Evolutionary conservation across 2,888 invertebrate species (phyloP).

Genomic region (Mesochorus sp.): DNA sequence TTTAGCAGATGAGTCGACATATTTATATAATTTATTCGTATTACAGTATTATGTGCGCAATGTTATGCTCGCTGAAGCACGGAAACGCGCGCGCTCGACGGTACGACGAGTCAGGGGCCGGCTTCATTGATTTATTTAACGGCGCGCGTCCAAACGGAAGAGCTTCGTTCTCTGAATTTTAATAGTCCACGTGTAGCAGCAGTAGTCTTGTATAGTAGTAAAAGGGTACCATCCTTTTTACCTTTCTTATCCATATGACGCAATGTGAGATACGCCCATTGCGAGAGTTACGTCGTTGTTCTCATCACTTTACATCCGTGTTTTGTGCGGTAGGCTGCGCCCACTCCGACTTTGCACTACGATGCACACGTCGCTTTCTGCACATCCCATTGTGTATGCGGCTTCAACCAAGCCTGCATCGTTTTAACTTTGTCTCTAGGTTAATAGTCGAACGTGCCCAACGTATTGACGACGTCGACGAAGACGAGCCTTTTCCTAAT

Average conservation of each 20-base stretch:
- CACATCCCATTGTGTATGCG: conserved; percentile 13
- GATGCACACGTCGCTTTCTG: conserved; percentile 36
- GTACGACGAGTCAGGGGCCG: conserved; percentile 27
- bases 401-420: conserved; percentile 13
- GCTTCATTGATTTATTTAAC: conserved; percentile 73
- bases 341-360: conserved; percentile 32
- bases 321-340: conserved; percentile 35
- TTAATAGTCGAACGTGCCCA: neutral
- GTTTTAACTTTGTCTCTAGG: conserved; percentile 17
- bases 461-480: neutral
- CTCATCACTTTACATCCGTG: conserved; percentile 33
- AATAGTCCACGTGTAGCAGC: conserved; percentile 57
- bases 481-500: conserved; percentile 7
- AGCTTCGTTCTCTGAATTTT: conserved; percentile 63
- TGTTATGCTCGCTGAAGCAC: conserved; percentile 71
- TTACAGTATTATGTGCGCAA: conserved; percentile 29
- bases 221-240: conserved; percentile 1
- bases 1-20: conserved; percentile 13
- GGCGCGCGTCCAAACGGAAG: conserved; percentile 63
- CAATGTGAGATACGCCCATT: conserved; percentile 21
- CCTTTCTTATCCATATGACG: conserved; percentile 29
- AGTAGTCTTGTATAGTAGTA: conserved; percentile 46
- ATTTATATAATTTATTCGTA: conserved; percentile 25
- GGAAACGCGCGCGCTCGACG: conserved; percentile 68
- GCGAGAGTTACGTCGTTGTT: conserved; percentile 34